Base-by-base conservation (phyloP, 2,113 vertebrate species). In the Accipiter virgatus region DNA sequence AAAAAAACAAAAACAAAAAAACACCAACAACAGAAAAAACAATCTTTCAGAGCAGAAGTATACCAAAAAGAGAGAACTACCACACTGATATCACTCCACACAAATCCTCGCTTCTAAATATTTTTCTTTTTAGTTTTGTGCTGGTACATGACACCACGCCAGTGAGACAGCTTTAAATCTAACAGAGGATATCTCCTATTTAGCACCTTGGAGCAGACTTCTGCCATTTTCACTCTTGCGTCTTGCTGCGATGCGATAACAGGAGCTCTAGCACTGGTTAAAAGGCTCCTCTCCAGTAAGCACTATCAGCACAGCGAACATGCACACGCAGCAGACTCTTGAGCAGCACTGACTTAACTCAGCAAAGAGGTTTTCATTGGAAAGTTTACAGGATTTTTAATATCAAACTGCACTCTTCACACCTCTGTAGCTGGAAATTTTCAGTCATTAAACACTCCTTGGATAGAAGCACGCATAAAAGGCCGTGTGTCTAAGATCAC, bases 241-340 rank as follows among this genome's bases (percentile, higher is more conserved):
- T 2, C 56, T 27, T 3, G n/a, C n/a, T 67, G 70, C 17, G 2
- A 8, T 1, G 20, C 1, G 43, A 1, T 31, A 43, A 23, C 31
- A 7, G 0, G 27, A 63, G 45, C 45, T 56, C 47, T 11, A 34
- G 43, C 36, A 7, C 18, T 3, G 22, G 36, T 25, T 7, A 5
- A 43, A 59, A 29, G n/a, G 71, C 48, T 82, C 65, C 34, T 78
- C 59, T 61, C 63, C 42, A 14, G 42, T 5, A 17, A 22, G n/a
- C 21, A 1, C 13, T 6, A 45, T 2, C 34, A 47, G 74, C 42
- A 21, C 34, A 7, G 19, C 3, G 29, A 40, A 38, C 29, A 2
- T 1, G 25, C 34, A 32, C 59, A 21, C 6, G 1, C 38, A 36
- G 1, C 38, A 36, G 55, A 66, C 55, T 48, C n/a, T 8, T 7